Conservation (phyloP, 2,888 invertebrate genomes). For the Noctua janthina region DNA sequence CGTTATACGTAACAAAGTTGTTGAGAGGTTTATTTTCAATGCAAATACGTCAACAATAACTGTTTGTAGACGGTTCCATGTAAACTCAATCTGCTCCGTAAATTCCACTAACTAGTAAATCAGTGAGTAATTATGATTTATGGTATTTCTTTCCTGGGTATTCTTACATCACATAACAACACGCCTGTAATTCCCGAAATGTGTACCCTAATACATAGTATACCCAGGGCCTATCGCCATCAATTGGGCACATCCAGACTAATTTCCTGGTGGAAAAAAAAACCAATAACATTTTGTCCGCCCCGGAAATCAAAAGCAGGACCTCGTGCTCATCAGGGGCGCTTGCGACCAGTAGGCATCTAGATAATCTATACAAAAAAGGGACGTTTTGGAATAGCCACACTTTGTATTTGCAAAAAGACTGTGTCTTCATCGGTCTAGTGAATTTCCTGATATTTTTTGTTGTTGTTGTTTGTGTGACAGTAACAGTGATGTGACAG, state of each 20-base stretch:
- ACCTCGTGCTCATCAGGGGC: neutral
- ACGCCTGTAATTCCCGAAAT: neutral
- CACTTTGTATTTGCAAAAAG: neutral
- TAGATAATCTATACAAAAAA: neutral
- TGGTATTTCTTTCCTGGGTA: slow-evolving; percentile 4
- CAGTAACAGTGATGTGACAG: too few species aligned
- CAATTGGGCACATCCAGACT: neutral
- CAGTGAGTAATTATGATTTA: slow-evolving; percentile 25
- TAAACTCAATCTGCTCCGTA: slow-evolving; percentile 55
- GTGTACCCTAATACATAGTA: neutral
- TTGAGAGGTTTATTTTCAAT: slow-evolving; percentile 69
- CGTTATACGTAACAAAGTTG: slow-evolving; percentile 68
- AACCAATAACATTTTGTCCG: neutral
- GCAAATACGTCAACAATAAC: slow-evolving; percentile 64
- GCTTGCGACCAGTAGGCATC: neutral
- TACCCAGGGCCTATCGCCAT: neutral
- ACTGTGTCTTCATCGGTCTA: slow-evolving; percentile 16
- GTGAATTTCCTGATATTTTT: neutral
- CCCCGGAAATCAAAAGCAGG: neutral
- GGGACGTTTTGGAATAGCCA: neutral
- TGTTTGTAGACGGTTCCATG: slow-evolving; percentile 42
- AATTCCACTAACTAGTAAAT: slow-evolving; percentile 50
- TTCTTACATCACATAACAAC: neutral
- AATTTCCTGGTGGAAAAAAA: neutral
- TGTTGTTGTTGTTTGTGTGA: neutral